Evolutionary conservation across 2,888 invertebrate species (phyloP).

Genomic region (Andrena marginata): DNA sequence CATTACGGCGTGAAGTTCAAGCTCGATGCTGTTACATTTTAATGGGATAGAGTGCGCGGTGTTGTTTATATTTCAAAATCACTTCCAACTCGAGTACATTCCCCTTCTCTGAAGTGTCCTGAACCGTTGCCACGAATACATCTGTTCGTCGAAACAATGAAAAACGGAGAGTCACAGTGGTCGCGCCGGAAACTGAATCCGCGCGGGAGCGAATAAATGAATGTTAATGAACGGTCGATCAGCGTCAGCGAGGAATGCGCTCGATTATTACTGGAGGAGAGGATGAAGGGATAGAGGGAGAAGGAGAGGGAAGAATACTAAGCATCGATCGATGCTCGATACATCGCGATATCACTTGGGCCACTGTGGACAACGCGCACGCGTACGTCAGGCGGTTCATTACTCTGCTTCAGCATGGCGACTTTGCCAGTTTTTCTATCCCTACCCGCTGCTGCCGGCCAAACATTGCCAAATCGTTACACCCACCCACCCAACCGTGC

Average conservation of each 20-base stretch:
- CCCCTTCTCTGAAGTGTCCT: too few relatives aligned
- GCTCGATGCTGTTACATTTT: too few relatives aligned
- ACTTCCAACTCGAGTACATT: too few relatives aligned
- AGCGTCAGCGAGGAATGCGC: not conserved
- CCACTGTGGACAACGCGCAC: slow-evolving; percentile 27
- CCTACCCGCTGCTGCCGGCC: slow-evolving; percentile 5
- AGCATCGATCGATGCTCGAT: slow-evolving; percentile 49
- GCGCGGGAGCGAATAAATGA: not conserved
- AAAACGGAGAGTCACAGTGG: slow-evolving; percentile 4
- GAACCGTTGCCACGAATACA: not conserved
- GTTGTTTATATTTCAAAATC: too few relatives aligned
- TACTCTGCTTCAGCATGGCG: slow-evolving; percentile 52
- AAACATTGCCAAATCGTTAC: slow-evolving; percentile 29
- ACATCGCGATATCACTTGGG: slow-evolving; percentile 38
- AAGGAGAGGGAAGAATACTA: slow-evolving; percentile 35
- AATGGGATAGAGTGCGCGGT: too few relatives aligned
- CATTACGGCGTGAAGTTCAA: too few relatives aligned
- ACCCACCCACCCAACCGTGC: slow-evolving; percentile 24
- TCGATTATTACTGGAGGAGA: not conserved
- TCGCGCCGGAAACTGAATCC: not conserved
- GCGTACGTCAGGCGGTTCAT: slow-evolving; percentile 31
- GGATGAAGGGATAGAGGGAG: not conserved
- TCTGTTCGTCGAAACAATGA: not conserved
- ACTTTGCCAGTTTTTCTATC: slow-evolving; percentile 43
- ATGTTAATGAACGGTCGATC: not conserved